These are phyloP conservation scores for Scolopax bukidnonensis DNA, from an alignment of 2,797 vertebrate genomes.

Conservation along the genomic window DNA sequence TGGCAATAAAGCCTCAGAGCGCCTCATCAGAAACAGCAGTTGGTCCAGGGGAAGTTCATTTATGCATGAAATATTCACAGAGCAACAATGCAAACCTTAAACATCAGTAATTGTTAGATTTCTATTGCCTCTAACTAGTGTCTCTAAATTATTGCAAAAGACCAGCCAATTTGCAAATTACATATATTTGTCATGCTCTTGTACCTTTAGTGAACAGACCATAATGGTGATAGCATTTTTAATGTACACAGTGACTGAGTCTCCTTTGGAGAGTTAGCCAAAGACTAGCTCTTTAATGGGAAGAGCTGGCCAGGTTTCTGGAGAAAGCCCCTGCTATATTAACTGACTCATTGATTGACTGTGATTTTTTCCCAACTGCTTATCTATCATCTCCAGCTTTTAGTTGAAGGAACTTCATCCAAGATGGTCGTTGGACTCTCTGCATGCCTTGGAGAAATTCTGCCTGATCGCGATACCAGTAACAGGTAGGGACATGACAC, in stretches of 20 bases:
- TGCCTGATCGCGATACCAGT: background rate
- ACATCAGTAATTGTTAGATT: conserved; percentile 87
- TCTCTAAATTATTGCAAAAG: conserved; percentile 86
- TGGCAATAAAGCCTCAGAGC: conserved; percentile 86
- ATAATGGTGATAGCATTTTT: conserved; percentile 74
- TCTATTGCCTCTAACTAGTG: conserved; percentile 83
- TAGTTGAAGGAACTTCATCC: background rate
- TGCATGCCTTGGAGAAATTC: background rate
- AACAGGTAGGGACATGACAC: rapidly evolving
- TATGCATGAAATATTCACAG: conserved; percentile 89
- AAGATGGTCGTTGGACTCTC: background rate
- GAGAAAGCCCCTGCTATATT: background rate
- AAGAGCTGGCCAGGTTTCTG: conserved; percentile 19
- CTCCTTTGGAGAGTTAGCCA: conserved; percentile 62
- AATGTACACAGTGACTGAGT: conserved; percentile 64
- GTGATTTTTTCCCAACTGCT: background rate
- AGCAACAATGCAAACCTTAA: conserved; percentile 86
- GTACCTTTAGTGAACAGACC: conserved; percentile 82
- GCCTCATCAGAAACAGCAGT: conserved; percentile 89
- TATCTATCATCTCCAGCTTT: background rate
- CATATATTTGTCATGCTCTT: conserved; percentile 84
- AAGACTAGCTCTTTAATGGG: conserved; percentile 32
- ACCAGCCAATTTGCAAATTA: conserved; percentile 85
- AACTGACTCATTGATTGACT: background rate
- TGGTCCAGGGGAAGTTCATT: conserved; percentile 85